These are phyloP conservation scores for Pseudorectes ferrugineus DNA, from an alignment of 2,113 vertebrate genomes.

Conservation along the genomic window DNA sequence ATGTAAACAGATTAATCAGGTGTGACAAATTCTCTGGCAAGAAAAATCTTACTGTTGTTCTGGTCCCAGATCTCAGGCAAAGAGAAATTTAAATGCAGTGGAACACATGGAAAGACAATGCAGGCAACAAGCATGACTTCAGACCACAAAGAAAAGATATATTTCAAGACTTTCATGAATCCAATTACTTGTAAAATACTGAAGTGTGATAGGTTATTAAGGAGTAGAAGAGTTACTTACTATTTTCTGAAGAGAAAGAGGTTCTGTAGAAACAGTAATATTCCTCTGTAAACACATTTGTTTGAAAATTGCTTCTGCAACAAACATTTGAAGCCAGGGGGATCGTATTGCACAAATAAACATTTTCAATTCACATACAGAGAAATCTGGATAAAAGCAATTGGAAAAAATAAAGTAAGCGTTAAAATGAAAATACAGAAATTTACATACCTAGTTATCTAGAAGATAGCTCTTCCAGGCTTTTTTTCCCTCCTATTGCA, in stretches of 20 bases:
- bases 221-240: slow-evolving; percentile 54
- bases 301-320: slow-evolving; percentile 86
- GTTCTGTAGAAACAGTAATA: slow-evolving; percentile 65
- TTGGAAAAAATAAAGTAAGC: background rate
- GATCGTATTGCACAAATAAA: slow-evolving; percentile 82
- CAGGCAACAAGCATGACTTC: background rate
- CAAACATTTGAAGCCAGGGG: slow-evolving; percentile 83
- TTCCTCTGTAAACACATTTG: slow-evolving; percentile 77
- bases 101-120: background rate
- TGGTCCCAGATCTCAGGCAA: background rate
- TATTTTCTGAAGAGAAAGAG: slow-evolving; percentile 86
- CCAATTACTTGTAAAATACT: background rate
- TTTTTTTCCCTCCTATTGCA: background rate
- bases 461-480: background rate
- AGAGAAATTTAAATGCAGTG: background rate
- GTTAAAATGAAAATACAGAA: background rate
- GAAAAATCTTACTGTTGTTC: background rate
- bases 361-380: slow-evolving; percentile 66
- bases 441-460: background rate
- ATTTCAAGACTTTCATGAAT: background rate
- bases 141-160: background rate
- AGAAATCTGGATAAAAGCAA: slow-evolving; percentile 73
- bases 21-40: background rate
- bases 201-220: background rate
- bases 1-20: background rate